phyloP scores from a whole-genome alignment of 1,140 invertebrate genomes.

The Procambarus virginalis region DNA sequence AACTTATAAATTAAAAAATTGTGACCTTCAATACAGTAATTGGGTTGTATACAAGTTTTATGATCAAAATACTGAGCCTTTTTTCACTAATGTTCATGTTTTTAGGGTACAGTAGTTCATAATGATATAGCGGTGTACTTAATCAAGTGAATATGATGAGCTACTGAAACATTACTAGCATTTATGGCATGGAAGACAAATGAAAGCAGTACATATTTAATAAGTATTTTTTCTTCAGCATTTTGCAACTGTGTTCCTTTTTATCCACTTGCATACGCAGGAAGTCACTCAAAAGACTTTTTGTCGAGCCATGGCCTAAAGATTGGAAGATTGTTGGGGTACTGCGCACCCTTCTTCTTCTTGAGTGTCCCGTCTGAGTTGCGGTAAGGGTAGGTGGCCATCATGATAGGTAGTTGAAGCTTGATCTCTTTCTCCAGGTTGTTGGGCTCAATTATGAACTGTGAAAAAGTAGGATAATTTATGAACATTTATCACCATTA shows the following conservation, averaged over 20 bases:
- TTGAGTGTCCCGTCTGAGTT: slow-evolving; percentile 75
- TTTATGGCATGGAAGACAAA: not conserved
- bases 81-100: not conserved
- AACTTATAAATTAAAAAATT: no score
- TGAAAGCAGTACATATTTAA: not conserved
- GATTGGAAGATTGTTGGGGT: slow-evolving; percentile 93
- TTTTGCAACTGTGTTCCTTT: not conserved
- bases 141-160: not conserved
- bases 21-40: no score
- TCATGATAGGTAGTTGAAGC: slow-evolving; percentile 91
- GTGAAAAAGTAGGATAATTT: slow-evolving; percentile 72
- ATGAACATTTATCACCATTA: no score
- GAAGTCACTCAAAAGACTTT: slow-evolving; percentile 51
- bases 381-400: slow-evolving; percentile 93
- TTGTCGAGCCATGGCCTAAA: slow-evolving; percentile 86
- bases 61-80: no score
- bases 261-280: not conserved
- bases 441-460: slow-evolving; percentile 94
- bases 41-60: no score
- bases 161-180: not conserved
- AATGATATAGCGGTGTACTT: not conserved
- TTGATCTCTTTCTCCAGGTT: slow-evolving; percentile 94
- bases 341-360: slow-evolving; percentile 85
- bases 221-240: not conserved
- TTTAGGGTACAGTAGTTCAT: not conserved